These are phyloP conservation scores for Elaphurus davidianus DNA, from an alignment of 2,113 vertebrate genomes.

Conservation along the genomic window DNA sequence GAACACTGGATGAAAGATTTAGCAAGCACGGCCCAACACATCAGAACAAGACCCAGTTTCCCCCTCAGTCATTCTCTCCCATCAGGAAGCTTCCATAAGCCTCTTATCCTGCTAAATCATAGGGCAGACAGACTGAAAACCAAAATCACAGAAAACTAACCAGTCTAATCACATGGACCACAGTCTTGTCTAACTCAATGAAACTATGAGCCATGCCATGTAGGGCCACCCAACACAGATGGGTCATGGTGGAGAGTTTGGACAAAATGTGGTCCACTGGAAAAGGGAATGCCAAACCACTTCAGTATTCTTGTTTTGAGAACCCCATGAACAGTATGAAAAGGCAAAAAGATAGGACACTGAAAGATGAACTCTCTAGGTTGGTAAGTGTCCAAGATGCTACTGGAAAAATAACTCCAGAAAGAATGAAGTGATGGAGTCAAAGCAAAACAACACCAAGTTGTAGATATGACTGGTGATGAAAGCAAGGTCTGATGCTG, in stretches of 20 bases:
- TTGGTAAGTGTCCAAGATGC: not conserved
- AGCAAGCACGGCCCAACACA: not conserved
- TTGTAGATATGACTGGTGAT: not conserved
- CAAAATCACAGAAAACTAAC: not conserved
- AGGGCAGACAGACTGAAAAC: not conserved
- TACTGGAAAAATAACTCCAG: not conserved
- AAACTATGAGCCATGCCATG: not conserved
- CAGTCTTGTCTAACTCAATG: not conserved
- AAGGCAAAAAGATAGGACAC: not conserved
- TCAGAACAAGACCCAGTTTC: not conserved
- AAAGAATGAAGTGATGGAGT: not conserved
- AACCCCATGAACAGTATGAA: not conserved
- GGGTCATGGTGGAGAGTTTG: not conserved
- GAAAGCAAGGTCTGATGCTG: not conserved
- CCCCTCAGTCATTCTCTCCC: not conserved
- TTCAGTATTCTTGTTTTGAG: not conserved
- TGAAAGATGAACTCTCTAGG: not conserved
- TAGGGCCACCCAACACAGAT: not conserved
- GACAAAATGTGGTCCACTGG: not conserved
- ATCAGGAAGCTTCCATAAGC: not conserved
- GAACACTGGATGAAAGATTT: not conserved
- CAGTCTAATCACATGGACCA: not conserved
- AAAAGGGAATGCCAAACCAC: not conserved
- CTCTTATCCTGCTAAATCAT: not conserved
- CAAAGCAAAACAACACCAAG: not conserved